Evolutionary conservation across 2,113 vertebrate species (phyloP).

Genomic region (Rhizomys pruinosus): DNA sequence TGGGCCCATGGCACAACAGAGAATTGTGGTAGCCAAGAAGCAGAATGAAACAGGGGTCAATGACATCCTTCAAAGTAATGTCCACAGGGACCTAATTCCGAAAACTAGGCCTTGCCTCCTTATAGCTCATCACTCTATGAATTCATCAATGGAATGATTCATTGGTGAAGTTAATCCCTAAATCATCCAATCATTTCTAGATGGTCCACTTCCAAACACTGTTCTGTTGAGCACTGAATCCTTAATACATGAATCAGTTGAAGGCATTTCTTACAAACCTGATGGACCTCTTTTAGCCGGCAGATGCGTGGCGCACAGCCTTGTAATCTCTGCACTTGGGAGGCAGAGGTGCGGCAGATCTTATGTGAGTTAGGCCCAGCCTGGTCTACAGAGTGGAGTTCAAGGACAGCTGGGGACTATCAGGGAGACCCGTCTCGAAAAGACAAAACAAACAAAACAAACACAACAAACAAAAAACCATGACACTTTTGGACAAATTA

Average conservation of each 20-base stretch:
- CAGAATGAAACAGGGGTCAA: not conserved
- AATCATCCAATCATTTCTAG: not conserved
- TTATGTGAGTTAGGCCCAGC: too few species aligned
- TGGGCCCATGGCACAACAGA: not conserved
- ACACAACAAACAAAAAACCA: too few species aligned
- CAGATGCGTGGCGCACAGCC: too few species aligned
- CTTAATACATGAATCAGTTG: not conserved
- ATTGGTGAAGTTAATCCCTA: not conserved
- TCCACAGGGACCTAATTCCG: not conserved
- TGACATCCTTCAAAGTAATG: not conserved
- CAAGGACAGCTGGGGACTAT: too few species aligned
- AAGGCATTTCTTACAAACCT: not conserved
- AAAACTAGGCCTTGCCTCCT: not conserved
- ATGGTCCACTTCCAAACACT: not conserved
- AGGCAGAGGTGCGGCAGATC: too few species aligned
- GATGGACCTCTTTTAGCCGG: too few species aligned
- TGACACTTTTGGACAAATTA: not conserved
- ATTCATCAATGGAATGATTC: not conserved
- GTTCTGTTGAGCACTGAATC: not conserved
- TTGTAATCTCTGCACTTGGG: too few species aligned
- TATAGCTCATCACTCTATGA: not conserved
- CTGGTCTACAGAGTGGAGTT: too few species aligned
- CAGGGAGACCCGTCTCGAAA: too few species aligned
- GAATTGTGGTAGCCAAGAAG: not conserved
- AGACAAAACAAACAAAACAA: too few species aligned